phyloP scores from a whole-genome alignment of 2,113 vertebrate genomes.

The Solea senegalensis region DNA sequence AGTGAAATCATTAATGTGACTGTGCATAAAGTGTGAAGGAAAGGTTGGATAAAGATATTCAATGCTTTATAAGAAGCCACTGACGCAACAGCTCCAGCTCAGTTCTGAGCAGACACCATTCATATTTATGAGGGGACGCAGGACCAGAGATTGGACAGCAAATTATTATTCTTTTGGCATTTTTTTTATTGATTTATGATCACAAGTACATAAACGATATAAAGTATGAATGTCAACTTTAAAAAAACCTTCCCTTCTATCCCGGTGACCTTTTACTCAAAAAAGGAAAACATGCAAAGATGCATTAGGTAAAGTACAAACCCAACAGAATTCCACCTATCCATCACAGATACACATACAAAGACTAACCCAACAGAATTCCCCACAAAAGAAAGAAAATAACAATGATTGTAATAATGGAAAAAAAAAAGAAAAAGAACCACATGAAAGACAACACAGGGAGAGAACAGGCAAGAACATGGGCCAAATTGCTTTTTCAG shows the following conservation, averaged over 20 bases:
- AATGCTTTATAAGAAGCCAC: constrained; percentile 20
- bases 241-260: too few relatives aligned
- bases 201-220: too few relatives aligned
- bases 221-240: too few relatives aligned
- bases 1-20: not conserved
- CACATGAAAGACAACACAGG: constrained; percentile 7
- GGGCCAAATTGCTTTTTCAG: not conserved
- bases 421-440: not conserved
- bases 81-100: constrained; percentile 15
- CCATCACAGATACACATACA: too few relatives aligned
- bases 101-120: constrained; percentile 20
- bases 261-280: too few relatives aligned
- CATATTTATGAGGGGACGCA: constrained; percentile 15
- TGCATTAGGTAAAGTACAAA: too few relatives aligned
- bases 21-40: constrained; percentile 1
- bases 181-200: too few relatives aligned
- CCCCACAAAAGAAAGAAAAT: too few relatives aligned
- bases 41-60: not conserved
- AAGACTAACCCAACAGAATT: too few relatives aligned
- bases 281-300: too few relatives aligned
- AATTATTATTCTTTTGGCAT: not conserved
- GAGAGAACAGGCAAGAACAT: not conserved
- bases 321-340: too few relatives aligned
- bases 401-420: too few relatives aligned
- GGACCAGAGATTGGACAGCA: not conserved